A percentile compares a stretch with the other conserved stretches of the same genome.
phyloP scores from a whole-genome alignment of 2,888 invertebrate genomes.

The Phoronis australis region DNA sequence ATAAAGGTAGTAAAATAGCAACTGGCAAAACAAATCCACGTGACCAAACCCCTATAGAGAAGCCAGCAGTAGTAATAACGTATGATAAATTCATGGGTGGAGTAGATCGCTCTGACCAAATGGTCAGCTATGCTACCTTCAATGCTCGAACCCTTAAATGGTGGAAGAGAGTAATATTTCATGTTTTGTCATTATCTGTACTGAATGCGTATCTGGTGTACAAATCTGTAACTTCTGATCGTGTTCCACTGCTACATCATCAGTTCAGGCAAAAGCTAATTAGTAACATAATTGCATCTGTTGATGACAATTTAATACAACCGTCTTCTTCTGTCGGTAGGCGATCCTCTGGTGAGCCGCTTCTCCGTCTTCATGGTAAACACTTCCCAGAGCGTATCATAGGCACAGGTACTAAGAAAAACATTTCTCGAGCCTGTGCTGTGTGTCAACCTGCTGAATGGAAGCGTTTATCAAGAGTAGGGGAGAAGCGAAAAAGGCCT shows the following conservation, averaged over 20 bases:
- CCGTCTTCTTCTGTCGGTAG: not conserved
- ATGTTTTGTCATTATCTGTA: conserved; percentile 8
- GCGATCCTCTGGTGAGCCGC: conserved; percentile 3
- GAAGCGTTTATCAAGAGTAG: conserved; percentile 1
- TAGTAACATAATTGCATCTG: not conserved
- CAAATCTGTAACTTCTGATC: not conserved
- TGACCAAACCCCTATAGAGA: conserved; percentile 2
- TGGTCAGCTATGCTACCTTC: conserved; percentile 12
- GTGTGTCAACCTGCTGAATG: conserved; percentile 4
- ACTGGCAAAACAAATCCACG: conserved; percentile 5
- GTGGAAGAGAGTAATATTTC: conserved; percentile 18
- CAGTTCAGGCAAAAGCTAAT: conserved; percentile 5
- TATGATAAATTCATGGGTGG: conserved; percentile 19
- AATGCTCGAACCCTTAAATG: conserved; percentile 16
- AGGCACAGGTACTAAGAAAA: too few species aligned
- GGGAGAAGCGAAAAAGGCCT: conserved; percentile 4
- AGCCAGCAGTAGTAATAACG: conserved; percentile 10
- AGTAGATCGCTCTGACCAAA: conserved; percentile 18
- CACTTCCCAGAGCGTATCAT: conserved; percentile 7
- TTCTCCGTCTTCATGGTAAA: conserved; percentile 2
- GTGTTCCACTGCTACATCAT: conserved; percentile 4
- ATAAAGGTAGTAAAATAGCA: conserved; percentile 7
- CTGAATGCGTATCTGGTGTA: conserved; percentile 14
- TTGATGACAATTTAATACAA: not conserved
- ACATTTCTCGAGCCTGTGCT: too few species aligned